Evolutionary conservation across 2,113 vertebrate species (phyloP), one percentile per base, ranked within the genome.

Genomic region (Erinaceus europaeus): DNA sequence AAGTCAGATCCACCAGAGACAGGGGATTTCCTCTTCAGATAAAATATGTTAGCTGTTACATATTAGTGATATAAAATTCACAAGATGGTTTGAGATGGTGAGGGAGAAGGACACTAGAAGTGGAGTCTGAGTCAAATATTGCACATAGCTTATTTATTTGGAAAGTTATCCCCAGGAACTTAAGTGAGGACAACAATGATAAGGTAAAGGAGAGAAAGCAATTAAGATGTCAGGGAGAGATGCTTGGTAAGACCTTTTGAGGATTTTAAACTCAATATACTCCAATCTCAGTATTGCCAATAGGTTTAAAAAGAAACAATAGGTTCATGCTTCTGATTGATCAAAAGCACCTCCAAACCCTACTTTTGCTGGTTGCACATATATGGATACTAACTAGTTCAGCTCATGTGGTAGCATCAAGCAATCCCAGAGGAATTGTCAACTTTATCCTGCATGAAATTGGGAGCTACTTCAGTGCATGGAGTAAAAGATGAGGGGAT

Each of bases 1-100:
- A 97, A 97, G 97, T 95, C 96, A 96, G 95, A 92, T 96, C 97
- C 96, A 96, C 97, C 95, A 90, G 94, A 97, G 95, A 87, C 90
- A 89, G 68, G 95, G 96, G 95, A 97, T 97, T 97, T 97, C 97
- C 96, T 96, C 90, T 97, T 97, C 93, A 95, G 94, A 97, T 96
- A 95, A 97, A 96, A 40, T 88, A 73, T 84, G 94, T 91, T 95
- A 93, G 90, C 93, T 95, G 83, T 94, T 96, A 85, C 78, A 76
- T 65, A 11, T 64, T 92, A 92, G 57, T 93, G 92, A 84, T 80
- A 23, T 21, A 78, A 88, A 93, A 27, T 59, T 91, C 76, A 76
- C 46, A 84, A 78, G 94, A 81, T 86, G 84, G 72, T 68, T 69
- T 76, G 89, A 90, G 81, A 91, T 68, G 78, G 50, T 75, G 67